Evolutionary conservation across 2,797 vertebrate genomes (phyloP), one percentile per base, ranked within the genome.

Genomic region (Gadopsis marmoratus): DNA sequence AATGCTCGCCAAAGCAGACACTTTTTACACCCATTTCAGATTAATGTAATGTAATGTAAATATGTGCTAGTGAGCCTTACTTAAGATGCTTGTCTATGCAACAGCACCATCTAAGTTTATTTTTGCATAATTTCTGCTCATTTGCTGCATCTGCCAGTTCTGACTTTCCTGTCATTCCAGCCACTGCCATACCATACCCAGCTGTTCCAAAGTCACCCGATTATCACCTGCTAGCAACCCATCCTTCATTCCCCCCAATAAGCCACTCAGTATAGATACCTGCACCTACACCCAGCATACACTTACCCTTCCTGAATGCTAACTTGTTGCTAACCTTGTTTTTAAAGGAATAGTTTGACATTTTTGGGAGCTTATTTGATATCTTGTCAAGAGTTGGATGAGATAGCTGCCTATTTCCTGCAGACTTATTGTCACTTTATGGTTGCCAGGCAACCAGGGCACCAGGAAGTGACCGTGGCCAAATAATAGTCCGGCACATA

Each of bases 311-410:
- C 13, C 45, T 51, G 23, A 75, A 6, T 17, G 48, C 7, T 51
- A 21, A 7, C 1, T 43, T 26, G 1, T 11, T 51, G 33, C 13
- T 51, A n/a, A 58, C 4, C 35, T 64, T 35, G 41, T 26, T 74
- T 58, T 58, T 14, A 14, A 55, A 55, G 11, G 4, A 58, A 64
- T 11, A 6, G 16, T 50, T 47, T 43, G 53, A 59, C 23, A n/a
- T 45, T 48, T 65, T 55, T 11, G 7, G 41, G 43, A 73, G 11
- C 61, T 66, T 66, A 67, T 61, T 71, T 71, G 21, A 14, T 37
- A 16, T 72, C 11, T 67, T 53, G 47, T 47, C 39, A 26, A 65
- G 29, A 62, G 58, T 72, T 50, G 14, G 56, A 47, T 17, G 16
- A 6, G 45, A 47, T 14, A 41, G 14, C 41, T 4, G 14, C 41